These are phyloP conservation scores for Penaeus vannamei DNA, from an alignment of 1,140 invertebrate genomes.

Conservation along the genomic window DNA sequence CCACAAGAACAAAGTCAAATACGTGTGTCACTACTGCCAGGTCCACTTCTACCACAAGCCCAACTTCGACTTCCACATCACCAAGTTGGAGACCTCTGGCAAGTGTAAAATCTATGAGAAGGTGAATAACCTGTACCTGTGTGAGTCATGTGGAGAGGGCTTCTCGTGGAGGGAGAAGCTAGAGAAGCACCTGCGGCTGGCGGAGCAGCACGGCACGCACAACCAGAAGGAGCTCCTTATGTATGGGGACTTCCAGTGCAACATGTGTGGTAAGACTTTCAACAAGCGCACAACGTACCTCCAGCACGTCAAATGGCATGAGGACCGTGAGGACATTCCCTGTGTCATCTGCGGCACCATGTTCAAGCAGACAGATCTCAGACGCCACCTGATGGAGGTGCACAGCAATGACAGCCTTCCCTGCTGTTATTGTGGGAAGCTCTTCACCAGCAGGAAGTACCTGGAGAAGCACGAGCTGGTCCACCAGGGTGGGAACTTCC, in stretches of 20 bases:
- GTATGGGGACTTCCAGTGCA: slow-evolving; percentile 68
- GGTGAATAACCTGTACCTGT: slow-evolving; percentile 67
- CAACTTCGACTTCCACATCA: slow-evolving; percentile 67
- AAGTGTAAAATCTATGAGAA: slow-evolving; percentile 66
- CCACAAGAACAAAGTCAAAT: slow-evolving; percentile 68
- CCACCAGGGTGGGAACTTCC: slow-evolving; percentile 73
- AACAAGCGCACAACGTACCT: slow-evolving; percentile 67
- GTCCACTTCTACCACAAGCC: slow-evolving; percentile 68
- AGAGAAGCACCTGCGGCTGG: slow-evolving; percentile 66
- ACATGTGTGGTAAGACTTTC: slow-evolving; percentile 68
- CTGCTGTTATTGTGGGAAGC: slow-evolving; percentile 67
- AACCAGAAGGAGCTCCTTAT: slow-evolving; percentile 67
- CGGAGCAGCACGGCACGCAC: slow-evolving; percentile 67
- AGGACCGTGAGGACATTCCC: slow-evolving; percentile 67
- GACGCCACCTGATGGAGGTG: slow-evolving; percentile 67
- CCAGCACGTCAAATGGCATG: slow-evolving; percentile 67
- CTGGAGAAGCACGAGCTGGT: slow-evolving; percentile 67
- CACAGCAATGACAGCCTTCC: slow-evolving; percentile 67
- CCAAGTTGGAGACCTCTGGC: slow-evolving; percentile 61
- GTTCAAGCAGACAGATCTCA: slow-evolving; percentile 67
- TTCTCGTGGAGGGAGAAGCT: slow-evolving; percentile 68
- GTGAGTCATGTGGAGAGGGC: slow-evolving; percentile 66
- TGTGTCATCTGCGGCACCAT: slow-evolving; percentile 68
- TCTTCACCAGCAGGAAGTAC: slow-evolving; percentile 66
- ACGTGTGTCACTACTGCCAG: slow-evolving; percentile 67